Conservation (phyloP, 37 sponge, comb jelly and placozoan genomes). For the Geodia barretti region DNA sequence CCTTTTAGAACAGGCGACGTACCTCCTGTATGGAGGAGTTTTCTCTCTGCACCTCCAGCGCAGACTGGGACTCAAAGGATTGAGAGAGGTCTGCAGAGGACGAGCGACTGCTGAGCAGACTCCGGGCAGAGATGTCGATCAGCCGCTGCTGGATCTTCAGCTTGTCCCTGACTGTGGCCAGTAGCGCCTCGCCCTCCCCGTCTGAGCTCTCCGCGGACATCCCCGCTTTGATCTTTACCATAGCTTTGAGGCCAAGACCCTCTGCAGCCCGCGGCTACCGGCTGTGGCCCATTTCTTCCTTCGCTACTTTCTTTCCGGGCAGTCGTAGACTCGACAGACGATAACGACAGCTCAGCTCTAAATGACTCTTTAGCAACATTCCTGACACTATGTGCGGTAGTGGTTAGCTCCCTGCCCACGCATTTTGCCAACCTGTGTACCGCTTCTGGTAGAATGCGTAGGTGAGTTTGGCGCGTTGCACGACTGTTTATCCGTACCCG, state of each 20-base stretch:
- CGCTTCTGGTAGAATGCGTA: neutral
- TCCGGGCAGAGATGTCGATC: slow-evolving; percentile 36
- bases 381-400: neutral
- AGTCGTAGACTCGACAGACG: too few relatives aligned
- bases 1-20: too few relatives aligned
- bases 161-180: slow-evolving; percentile 33
- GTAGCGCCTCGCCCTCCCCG: neutral
- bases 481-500: neutral
- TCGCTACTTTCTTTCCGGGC: too few relatives aligned
- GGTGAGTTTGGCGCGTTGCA: neutral
- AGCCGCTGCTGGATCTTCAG: slow-evolving; percentile 50
- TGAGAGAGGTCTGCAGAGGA: slow-evolving; percentile 1
- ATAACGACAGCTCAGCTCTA: too few relatives aligned
- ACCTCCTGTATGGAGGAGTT: slow-evolving; percentile 36
- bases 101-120: slow-evolving; percentile 14
- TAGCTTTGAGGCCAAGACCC: neutral
- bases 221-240: slow-evolving; percentile 28
- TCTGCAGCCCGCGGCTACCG: neutral
- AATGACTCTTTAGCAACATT: neutral
- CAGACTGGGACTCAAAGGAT: slow-evolving; percentile 18
- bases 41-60: slow-evolving; percentile 30
- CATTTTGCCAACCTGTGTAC: neutral
- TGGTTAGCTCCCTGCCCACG: neutral
- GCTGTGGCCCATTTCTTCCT: too few relatives aligned
- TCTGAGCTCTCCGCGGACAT: slow-evolving; percentile 50